Evolutionary conservation across 92 coral and sea anemone genomes (phyloP), one percentile per base, ranked within the genome.

Genomic region (Porites lobata): DNA sequence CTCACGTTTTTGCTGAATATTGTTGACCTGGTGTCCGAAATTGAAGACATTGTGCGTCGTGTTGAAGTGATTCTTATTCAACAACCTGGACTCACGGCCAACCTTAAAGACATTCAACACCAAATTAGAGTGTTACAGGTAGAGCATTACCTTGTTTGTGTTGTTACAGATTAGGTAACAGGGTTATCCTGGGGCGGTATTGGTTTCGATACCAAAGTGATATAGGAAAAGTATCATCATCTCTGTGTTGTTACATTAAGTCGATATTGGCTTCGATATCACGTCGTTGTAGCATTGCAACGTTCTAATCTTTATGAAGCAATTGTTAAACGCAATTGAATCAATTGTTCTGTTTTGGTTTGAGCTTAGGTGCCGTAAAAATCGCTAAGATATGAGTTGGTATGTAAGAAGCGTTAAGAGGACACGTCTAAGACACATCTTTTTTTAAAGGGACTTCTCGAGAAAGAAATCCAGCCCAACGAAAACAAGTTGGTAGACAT

Each of bases 41-140:
- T 95, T 22, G 94, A 92, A 20, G 96, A 93, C 81, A 95, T 97
- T 94, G 75, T 97, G 77, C 92, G 91, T 52, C 88, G 96, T 54
- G 95, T 97, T 56, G 99, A 97, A 87, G 93, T 92, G 22, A 80
- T 92, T 11, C 87, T 97, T 9, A 89, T 96, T 17, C 94, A 94
- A 52, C 99, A 97, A 78, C 99, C 98, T 2, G 99, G 99, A 12
- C 85, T 97, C 82, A 97, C 98, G 0, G 92, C 93, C 11, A 92
- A 94, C 51, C 52, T 79, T 9, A 93, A 90, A 54, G 99, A 94
- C 78, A 75, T 95, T 67, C 97, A 92, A 53, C 91, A 89, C 59
- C 99, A 97, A 79, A 92, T 94, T 18, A 72, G 72, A 75, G 91
- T 88, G 17, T 80, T 97, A 22, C 90, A 91, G 95, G 96, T 94